Percentiles rank a stretch among this genome's conserved stretches.
Evolutionary conservation across 1,140 invertebrate genomes (phyloP).

Genomic region (Mizuhopecten yessoensis): DNA sequence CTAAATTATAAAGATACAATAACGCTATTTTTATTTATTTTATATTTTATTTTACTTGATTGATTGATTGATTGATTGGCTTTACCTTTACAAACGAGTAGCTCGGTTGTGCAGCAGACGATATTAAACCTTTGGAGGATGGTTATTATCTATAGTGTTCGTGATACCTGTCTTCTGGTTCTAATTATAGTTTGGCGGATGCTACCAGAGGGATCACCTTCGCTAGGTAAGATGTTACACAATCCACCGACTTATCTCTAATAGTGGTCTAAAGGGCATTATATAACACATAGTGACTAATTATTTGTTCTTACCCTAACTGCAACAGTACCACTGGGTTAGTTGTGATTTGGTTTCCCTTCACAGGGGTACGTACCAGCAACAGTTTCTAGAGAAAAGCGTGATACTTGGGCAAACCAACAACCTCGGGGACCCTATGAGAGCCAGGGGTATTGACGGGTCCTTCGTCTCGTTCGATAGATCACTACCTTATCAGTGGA

Average conservation of each 20-base stretch:
- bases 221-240: neutral
- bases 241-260: neutral
- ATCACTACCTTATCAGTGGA: neutral
- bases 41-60: too few relatives aligned
- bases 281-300: neutral
- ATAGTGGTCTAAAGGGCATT: neutral
- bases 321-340: too few relatives aligned
- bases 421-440: slow-evolving; percentile 62
- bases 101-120: too few relatives aligned
- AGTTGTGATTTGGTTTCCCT: too few relatives aligned
- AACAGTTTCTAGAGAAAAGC: slow-evolving; percentile 52
- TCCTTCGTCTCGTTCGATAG: neutral
- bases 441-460: neutral
- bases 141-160: too few relatives aligned
- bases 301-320: too few relatives aligned
- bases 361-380: neutral
- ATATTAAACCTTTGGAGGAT: too few relatives aligned
- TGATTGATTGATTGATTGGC: too few relatives aligned
- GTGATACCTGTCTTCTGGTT: too few relatives aligned
- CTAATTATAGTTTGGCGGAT: neutral
- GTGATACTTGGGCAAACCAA: slow-evolving; percentile 63
- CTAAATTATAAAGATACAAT: too few relatives aligned
- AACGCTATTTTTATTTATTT: too few relatives aligned
- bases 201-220: neutral
- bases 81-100: too few relatives aligned